Conservation (phyloP, 2,113 vertebrate genomes). For the Pelmatolapia mariae region DNA sequence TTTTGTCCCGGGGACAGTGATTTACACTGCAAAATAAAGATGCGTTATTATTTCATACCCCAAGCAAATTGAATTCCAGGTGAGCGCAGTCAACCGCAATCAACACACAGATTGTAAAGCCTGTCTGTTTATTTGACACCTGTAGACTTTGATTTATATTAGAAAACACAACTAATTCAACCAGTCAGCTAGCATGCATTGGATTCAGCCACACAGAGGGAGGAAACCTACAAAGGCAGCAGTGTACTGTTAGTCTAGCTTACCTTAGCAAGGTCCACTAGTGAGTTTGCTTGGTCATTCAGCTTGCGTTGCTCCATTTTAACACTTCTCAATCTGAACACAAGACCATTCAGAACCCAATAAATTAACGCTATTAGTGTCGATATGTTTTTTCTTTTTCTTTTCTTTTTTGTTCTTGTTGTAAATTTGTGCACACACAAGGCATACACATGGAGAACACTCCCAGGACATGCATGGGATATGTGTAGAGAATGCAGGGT, state of each 20-base stretch:
- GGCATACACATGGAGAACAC: constrained; percentile 79
- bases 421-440: constrained; percentile 76
- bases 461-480: constrained; percentile 73
- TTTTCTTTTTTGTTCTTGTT: background rate
- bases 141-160: constrained; percentile 72
- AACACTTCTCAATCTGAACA: constrained; percentile 99
- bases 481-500: constrained; percentile 68
- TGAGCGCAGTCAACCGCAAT: constrained; percentile 14
- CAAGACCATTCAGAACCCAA: constrained; percentile 77
- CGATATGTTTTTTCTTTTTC: background rate
- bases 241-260: constrained; percentile 62
- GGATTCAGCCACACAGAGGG: constrained; percentile 32
- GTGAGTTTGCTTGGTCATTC: constrained; percentile 98
- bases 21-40: constrained; percentile 22
- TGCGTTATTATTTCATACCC: constrained; percentile 8
- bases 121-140: constrained; percentile 82
- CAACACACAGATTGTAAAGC: constrained; percentile 26
- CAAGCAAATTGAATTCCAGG: background rate
- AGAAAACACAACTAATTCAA: constrained; percentile 26
- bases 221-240: constrained; percentile 40
- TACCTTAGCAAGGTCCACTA: constrained; percentile 99
- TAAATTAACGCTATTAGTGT: constrained; percentile 65
- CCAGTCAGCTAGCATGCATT: constrained; percentile 39
- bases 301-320: constrained; percentile 99
- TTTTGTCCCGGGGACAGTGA: background rate